Conservation (phyloP, 2,888 invertebrate genomes). For the Diplolepis rosae region DNA sequence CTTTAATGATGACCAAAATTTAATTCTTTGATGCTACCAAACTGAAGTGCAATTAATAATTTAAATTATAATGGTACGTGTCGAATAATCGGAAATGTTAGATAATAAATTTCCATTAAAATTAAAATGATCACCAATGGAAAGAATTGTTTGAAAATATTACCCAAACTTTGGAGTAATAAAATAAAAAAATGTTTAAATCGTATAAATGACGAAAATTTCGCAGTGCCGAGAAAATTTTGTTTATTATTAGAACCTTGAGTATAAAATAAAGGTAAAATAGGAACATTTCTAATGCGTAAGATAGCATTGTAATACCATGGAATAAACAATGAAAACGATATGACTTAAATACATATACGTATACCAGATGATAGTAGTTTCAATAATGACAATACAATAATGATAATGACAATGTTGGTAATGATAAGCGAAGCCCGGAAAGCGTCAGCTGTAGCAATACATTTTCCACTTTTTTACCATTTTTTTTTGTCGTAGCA, state of each 20-base stretch:
- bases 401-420: constrained; percentile 46
- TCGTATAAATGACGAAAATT: background rate
- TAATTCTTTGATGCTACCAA: too few relatives aligned
- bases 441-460: background rate
- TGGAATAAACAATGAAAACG: constrained; percentile 49
- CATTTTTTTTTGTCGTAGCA: background rate
- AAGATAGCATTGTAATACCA: constrained; percentile 59
- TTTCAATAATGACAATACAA: constrained; percentile 43
- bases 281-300: constrained; percentile 67
- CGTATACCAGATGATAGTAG: constrained; percentile 43
- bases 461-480: constrained; percentile 14
- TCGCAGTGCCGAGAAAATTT: constrained; percentile 57
- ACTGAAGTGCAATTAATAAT: too few relatives aligned
- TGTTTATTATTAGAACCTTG: constrained; percentile 60
- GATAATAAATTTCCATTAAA: too few relatives aligned
- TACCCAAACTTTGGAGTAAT: too few relatives aligned
- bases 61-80: too few relatives aligned
- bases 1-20: background rate
- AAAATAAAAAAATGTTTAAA: background rate
- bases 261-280: constrained; percentile 61
- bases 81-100: too few relatives aligned
- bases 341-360: constrained; percentile 47
- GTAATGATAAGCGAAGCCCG: constrained; percentile 44
- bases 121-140: too few relatives aligned
- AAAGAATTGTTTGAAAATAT: too few relatives aligned